Evolutionary conservation across 2,113 vertebrate genomes (phyloP), one percentile per base, ranked within the genome.

Genomic region (Platichthys stellatus): DNA sequence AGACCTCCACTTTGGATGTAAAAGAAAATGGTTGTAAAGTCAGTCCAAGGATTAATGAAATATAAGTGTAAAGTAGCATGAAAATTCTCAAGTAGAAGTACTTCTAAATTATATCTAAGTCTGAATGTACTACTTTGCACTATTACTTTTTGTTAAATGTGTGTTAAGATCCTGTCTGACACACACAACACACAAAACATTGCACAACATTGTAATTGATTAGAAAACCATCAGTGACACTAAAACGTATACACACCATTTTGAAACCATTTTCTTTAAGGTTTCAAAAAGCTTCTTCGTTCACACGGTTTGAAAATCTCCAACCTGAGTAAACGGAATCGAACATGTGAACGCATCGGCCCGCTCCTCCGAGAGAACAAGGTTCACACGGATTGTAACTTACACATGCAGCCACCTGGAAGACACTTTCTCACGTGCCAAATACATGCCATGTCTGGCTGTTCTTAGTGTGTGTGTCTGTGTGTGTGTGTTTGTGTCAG

Each of bases 391-490:
- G 71, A 83, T 86, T 74, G 17, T 77, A 87, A 87, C 84, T 81
- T 88, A 66, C 74, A 85, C 49, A 84, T 59, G 81, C 86, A 89
- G 82, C 88, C 89, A 90, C 88, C 89, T 90, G 88, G 89, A 91
- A 85, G 82, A 69, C 67, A 83, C 57, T 5, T 21, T 38, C 15
- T 35, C 63, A 35, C 12, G 69, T 78, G 86, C 86, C 89, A 88
- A 86, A 89, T 82, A 84, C 76, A 88, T 83, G 83, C 78, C 83
- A 84, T 80, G 82, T 86, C 84, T 31, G 31, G 31, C 28, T 28
- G 28, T 28, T 28, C 28, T 28, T 28, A 28, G 5, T 5, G 28
- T 28, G 28, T 28, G 28, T 28, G 28, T 28, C 3, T 5, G 28
- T 28, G 4, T 28, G 28, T 28, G 28, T 28, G 28, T 28, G 28